Percentiles rank a stretch among this genome's conserved stretches.
Conservation (phyloP, 2,888 invertebrate species). For the Noctuana brunneofusca region DNA sequence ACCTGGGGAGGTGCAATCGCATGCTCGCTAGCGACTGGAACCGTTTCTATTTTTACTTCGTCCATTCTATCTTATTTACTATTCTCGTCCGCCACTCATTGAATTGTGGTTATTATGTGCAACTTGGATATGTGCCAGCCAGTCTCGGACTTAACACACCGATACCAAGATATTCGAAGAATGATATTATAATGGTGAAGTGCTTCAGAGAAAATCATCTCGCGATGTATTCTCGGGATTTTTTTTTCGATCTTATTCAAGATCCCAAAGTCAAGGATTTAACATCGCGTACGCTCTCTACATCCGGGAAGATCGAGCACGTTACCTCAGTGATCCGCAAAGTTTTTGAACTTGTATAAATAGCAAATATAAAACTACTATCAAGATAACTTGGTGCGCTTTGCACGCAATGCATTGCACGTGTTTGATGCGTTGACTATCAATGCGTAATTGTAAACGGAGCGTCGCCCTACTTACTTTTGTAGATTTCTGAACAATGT, state of each 20-base stretch:
- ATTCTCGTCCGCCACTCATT: constrained; percentile 82
- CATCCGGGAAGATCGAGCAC: constrained; percentile 13
- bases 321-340: neutral
- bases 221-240: constrained; percentile 45
- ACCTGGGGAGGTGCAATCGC: constrained; percentile 78
- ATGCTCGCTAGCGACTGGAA: constrained; percentile 74
- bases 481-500: constrained; percentile 19
- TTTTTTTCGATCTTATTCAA: constrained; percentile 45
- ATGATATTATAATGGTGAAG: constrained; percentile 62
- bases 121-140: constrained; percentile 79
- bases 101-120: constrained; percentile 83
- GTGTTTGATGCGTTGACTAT: constrained; percentile 19
- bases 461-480: constrained; percentile 16
- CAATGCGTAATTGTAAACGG: constrained; percentile 18
- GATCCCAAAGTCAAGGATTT: constrained; percentile 61
- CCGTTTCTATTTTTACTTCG: constrained; percentile 78
- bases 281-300: constrained; percentile 12
- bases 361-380: constrained; percentile 33
- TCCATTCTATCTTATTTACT: constrained; percentile 82
- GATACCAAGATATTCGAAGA: constrained; percentile 77
- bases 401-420: constrained; percentile 24
- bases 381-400: constrained; percentile 32
- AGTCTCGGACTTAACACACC: constrained; percentile 70
- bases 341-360: constrained; percentile 3
- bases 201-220: constrained; percentile 59